These are phyloP conservation scores for Temnothorax longispinosus DNA, from an alignment of 1,140 invertebrate species.

Conservation along the genomic window DNA sequence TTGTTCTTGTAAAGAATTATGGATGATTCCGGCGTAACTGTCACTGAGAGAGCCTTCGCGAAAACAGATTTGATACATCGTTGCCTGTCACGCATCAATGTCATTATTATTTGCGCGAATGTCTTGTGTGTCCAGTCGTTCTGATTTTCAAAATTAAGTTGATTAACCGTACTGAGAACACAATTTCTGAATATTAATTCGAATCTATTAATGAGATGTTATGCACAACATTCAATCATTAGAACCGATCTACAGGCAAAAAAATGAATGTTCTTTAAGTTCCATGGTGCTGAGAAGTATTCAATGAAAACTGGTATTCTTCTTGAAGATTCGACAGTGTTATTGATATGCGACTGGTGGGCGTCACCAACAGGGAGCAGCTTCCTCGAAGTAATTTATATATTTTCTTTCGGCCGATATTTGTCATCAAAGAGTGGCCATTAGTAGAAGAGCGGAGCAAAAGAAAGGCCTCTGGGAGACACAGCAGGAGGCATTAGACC, in stretches of 20 bases:
- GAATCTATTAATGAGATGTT: not conserved
- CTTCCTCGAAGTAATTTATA: constrained; percentile 84
- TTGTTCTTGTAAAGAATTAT: constrained; percentile 72
- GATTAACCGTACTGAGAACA: not conserved
- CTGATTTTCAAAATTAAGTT: not conserved
- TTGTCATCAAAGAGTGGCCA: constrained; percentile 86
- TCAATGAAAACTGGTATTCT: constrained; percentile 5
- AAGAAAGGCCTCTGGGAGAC: constrained; percentile 81
- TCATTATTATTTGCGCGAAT: constrained; percentile 54
- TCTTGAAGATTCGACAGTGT: constrained; percentile 1
- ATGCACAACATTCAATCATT: not conserved
- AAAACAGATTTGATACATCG: constrained; percentile 63
- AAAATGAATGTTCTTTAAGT: not conserved
- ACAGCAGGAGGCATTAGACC: constrained; percentile 85
- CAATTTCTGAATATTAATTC: not conserved
- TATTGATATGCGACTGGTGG: constrained; percentile 61
- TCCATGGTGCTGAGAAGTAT: not conserved
- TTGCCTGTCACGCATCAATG: constrained; percentile 67
- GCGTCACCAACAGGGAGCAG: constrained; percentile 76
- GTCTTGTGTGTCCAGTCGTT: not conserved
- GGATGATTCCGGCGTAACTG: constrained; percentile 64
- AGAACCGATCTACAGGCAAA: not conserved
- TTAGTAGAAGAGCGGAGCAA: constrained; percentile 81
- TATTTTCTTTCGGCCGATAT: constrained; percentile 85
- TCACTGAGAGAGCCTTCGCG: constrained; percentile 23